phyloP scores from a whole-genome alignment of 1,140 invertebrate species.

The Idris sp. region DNA sequence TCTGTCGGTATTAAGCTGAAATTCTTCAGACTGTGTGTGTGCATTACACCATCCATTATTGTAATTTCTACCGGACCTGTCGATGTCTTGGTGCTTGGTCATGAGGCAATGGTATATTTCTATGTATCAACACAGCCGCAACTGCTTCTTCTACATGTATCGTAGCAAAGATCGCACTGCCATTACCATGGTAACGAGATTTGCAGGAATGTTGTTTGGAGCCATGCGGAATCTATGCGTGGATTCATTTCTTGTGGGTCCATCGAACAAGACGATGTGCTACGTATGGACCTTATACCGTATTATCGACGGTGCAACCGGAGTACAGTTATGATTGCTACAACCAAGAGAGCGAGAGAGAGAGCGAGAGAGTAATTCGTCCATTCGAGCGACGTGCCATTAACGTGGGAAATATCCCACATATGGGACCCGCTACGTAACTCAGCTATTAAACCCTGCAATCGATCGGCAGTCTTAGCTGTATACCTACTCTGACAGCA shows the following conservation, averaged over 20 bases:
- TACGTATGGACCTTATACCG: slow-evolving; percentile 35
- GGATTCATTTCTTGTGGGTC: slow-evolving; percentile 59
- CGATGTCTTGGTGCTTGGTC: slow-evolving; percentile 39
- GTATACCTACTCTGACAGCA: too few relatives aligned
- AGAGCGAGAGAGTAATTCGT: slow-evolving; percentile 47
- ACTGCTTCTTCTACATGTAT: slow-evolving; percentile 22
- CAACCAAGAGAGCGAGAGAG: too few relatives aligned
- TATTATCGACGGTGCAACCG: slow-evolving; percentile 64
- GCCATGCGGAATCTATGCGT: slow-evolving; percentile 35
- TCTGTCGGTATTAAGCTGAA: slow-evolving; percentile 38
- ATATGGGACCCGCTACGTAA: slow-evolving; percentile 4
- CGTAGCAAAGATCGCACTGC: slow-evolving; percentile 43
- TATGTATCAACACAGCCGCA: slow-evolving; percentile 13
- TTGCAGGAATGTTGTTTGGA: slow-evolving; percentile 48
- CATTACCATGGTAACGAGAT: slow-evolving; percentile 62
- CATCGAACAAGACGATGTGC: slow-evolving; percentile 27
- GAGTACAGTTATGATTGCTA: slow-evolving; percentile 71
- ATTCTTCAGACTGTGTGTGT: slow-evolving; percentile 44
- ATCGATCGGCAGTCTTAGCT: too few relatives aligned
- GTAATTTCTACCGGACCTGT: slow-evolving; percentile 53
- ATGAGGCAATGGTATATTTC: slow-evolving; percentile 15
- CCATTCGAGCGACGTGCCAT: slow-evolving; percentile 33
- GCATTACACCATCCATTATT: slow-evolving; percentile 59
- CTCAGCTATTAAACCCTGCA: too few relatives aligned
- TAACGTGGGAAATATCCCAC: slow-evolving; percentile 69